These are phyloP conservation scores for Metalampra italica DNA, from an alignment of 2,888 invertebrate species.

Conservation along the genomic window DNA sequence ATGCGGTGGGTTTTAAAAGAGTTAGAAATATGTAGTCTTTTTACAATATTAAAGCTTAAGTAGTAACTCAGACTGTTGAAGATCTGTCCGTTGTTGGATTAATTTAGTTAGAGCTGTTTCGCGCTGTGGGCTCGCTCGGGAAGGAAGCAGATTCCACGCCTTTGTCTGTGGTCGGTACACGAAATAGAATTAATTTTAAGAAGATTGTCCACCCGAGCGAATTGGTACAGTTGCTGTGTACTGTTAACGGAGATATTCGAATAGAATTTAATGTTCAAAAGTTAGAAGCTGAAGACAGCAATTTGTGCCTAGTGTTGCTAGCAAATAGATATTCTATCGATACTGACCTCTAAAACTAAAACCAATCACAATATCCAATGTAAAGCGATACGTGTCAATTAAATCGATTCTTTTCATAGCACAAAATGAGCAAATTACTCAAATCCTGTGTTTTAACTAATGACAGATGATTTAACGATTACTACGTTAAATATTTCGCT, in stretches of 20 bases:
- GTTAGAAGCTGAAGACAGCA: no score
- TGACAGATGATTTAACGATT: no score
- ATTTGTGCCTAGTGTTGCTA: no score
- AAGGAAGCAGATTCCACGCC: slow-evolving; percentile 30
- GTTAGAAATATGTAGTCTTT: neutral
- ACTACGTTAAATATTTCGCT: no score
- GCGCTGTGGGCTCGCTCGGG: slow-evolving; percentile 25
- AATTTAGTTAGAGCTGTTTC: slow-evolving; percentile 28
- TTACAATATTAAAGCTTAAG: neutral
- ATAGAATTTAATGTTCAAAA: neutral
- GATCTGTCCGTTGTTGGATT: slow-evolving; percentile 20
- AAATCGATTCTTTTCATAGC: no score
- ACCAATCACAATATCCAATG: no score
- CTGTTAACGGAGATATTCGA: neutral
- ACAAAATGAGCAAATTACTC: no score
- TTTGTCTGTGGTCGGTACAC: slow-evolving; percentile 25
- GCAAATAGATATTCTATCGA: no score
- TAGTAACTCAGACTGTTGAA: neutral
- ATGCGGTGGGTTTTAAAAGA: no score
- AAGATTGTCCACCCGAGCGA: slow-evolving; percentile 33
- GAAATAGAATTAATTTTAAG: slow-evolving; percentile 39
- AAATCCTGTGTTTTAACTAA: no score
- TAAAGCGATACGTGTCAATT: no score
- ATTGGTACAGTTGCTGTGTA: slow-evolving; percentile 6
- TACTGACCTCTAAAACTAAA: no score